phyloP scores from a whole-genome alignment of 2,113 vertebrate species.

The Noctilio leporinus region DNA sequence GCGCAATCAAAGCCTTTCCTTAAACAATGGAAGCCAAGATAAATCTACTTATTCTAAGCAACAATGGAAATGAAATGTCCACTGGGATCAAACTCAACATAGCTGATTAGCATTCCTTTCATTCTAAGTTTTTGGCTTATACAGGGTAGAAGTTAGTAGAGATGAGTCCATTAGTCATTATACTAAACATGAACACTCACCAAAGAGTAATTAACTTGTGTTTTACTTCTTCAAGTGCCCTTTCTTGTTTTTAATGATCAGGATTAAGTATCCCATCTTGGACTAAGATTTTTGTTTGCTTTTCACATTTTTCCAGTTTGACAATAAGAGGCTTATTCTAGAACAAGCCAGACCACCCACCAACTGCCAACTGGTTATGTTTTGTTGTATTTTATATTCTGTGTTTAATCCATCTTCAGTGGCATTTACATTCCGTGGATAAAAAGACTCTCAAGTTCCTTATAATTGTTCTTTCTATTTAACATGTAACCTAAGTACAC shows the following conservation, averaged over 20 bases:
- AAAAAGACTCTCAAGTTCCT: slow-evolving; percentile 17
- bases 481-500: background rate
- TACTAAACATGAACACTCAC: background rate
- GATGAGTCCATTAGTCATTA: background rate
- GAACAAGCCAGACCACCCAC: slow-evolving; percentile 57
- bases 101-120: slow-evolving; percentile 50
- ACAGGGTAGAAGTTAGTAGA: background rate
- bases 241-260: slow-evolving; percentile 14
- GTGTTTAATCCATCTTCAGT: slow-evolving; percentile 4
- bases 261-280: slow-evolving; percentile 16
- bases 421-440: background rate
- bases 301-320: slow-evolving; percentile 53
- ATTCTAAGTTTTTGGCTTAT: slow-evolving; percentile 15
- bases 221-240: slow-evolving; percentile 17
- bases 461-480: background rate
- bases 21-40: slow-evolving; percentile 42
- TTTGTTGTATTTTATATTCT: background rate
- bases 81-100: background rate
- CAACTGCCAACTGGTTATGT: background rate
- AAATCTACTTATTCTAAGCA: slow-evolving; percentile 55
- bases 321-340: slow-evolving; percentile 22
- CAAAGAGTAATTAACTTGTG: background rate
- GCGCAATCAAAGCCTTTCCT: slow-evolving; percentile 38
- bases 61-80: slow-evolving; percentile 55
- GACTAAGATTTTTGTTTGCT: slow-evolving; percentile 24